These are phyloP conservation scores for Lepidotrigona ventralis DNA, from an alignment of 1,140 invertebrate genomes.

Conservation along the genomic window DNA sequence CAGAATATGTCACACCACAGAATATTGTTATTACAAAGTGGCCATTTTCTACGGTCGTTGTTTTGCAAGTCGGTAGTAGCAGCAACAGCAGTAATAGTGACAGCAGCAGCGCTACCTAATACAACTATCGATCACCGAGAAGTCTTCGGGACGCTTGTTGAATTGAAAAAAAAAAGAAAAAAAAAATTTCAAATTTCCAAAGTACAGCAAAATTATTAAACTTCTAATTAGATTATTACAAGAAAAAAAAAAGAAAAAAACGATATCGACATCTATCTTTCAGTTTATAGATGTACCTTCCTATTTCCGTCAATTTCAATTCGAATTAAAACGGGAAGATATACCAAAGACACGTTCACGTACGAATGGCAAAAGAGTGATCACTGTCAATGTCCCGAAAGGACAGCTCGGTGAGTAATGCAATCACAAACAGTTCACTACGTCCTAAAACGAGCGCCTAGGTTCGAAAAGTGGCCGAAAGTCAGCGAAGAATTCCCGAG, in stretches of 20 bases:
- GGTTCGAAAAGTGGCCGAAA: constrained; percentile 48
- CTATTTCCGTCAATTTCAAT: neutral
- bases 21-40: neutral
- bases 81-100: constrained; percentile 67
- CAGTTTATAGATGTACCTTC: neutral
- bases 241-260: neutral
- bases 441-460: constrained; percentile 58
- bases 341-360: neutral
- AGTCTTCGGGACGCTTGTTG: constrained; percentile 35
- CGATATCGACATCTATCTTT: neutral
- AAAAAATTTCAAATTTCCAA: neutral
- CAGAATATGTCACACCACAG: no score
- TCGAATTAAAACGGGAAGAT: neutral
- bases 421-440: constrained; percentile 63
- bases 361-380: neutral
- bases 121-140: constrained; percentile 61
- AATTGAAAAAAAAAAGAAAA: no score
- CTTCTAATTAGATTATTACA: neutral
- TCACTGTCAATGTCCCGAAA: constrained; percentile 7
- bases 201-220: no score
- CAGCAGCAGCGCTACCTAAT: constrained; percentile 66
- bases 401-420: constrained; percentile 57
- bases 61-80: constrained; percentile 53
- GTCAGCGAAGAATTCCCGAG: constrained; percentile 56
- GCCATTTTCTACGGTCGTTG: neutral